Evolutionary conservation across 2,113 vertebrate genomes (phyloP).

Genomic region (Egretta garzetta): DNA sequence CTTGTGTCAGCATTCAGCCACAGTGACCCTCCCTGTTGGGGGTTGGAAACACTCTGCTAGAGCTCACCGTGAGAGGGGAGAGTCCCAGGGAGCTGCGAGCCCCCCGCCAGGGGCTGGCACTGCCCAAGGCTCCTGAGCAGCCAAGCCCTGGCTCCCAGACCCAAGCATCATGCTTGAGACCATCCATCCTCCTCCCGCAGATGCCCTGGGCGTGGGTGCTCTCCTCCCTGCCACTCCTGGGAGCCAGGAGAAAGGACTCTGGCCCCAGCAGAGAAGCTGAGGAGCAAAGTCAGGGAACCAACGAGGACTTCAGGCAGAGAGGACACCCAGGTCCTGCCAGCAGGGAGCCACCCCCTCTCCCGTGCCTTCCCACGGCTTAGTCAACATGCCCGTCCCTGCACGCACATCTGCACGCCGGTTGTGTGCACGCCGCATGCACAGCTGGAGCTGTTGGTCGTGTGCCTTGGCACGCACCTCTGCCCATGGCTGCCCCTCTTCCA

Average conservation of each 20-base stretch:
- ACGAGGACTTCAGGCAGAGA: neutral
- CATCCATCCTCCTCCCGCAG: neutral
- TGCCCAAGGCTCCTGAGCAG: fast-evolving
- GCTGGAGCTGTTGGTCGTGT: neutral
- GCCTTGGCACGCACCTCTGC: fast-evolving
- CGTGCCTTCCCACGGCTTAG: fast-evolving
- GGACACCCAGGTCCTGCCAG: neutral
- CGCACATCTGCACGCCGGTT: fast-evolving
- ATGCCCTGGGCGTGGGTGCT: neutral
- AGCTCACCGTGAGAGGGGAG: fast-evolving
- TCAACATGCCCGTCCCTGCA: fast-evolving
- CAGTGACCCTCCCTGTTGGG: fast-evolving
- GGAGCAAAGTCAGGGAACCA: neutral
- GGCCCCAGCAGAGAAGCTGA: neutral
- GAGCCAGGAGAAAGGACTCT: neutral
- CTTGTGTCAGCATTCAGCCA: fast-evolving
- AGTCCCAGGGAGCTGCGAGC: neutral
- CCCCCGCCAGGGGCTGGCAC: neutral
- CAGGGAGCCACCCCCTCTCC: neutral
- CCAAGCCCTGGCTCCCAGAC: neutral
- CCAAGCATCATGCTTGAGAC: fast-evolving
- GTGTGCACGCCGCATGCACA: fast-evolving
- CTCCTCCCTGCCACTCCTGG: neutral
- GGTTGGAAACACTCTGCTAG: neutral
- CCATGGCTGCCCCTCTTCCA: neutral